Evolutionary conservation across 1,140 invertebrate genomes (phyloP).

Genomic region (Lasaia peninsularis): DNA sequence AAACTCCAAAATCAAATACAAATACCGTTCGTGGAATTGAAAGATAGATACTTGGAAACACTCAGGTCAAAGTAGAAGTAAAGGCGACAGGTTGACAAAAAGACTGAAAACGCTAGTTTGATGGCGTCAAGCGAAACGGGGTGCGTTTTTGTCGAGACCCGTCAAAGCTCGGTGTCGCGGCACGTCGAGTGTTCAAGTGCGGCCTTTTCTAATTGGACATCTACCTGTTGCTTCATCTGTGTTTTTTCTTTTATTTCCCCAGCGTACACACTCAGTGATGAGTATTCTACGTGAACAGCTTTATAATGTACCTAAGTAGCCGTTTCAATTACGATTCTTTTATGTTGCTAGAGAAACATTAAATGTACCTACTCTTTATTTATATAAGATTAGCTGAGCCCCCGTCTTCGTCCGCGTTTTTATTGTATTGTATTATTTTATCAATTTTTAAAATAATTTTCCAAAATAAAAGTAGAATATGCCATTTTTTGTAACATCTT

Average conservation of each 20-base stretch:
- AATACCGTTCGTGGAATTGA: conserved; percentile 1
- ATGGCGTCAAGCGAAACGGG: conserved; percentile 54
- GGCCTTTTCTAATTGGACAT: conserved; percentile 67
- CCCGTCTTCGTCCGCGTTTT: too few relatives aligned
- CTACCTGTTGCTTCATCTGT: conserved; percentile 68
- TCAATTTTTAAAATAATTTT: too few relatives aligned
- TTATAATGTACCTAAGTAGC: conserved; percentile 37
- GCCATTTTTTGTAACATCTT: too few relatives aligned
- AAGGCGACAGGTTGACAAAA: conserved; percentile 44
- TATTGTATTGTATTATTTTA: too few relatives aligned
- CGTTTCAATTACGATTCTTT: not conserved
- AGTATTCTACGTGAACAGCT: conserved; percentile 58
- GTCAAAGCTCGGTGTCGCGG: conserved; percentile 60
- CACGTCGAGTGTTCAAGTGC: conserved; percentile 54
- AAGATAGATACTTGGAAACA: conserved; percentile 12
- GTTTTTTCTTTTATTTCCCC: conserved; percentile 52
- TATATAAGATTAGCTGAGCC: too few relatives aligned
- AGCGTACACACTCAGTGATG: conserved; percentile 47
- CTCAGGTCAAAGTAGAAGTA: conserved; percentile 51
- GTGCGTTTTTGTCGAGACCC: conserved; percentile 56
- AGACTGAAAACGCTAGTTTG: conserved; percentile 54
- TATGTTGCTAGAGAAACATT: not conserved
- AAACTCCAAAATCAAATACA: conserved; percentile 1
- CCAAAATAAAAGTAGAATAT: too few relatives aligned
- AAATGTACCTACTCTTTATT: too few relatives aligned